Conservation (phyloP, 2,113 vertebrate genomes). For the Neodontobutis hainanensis region DNA sequence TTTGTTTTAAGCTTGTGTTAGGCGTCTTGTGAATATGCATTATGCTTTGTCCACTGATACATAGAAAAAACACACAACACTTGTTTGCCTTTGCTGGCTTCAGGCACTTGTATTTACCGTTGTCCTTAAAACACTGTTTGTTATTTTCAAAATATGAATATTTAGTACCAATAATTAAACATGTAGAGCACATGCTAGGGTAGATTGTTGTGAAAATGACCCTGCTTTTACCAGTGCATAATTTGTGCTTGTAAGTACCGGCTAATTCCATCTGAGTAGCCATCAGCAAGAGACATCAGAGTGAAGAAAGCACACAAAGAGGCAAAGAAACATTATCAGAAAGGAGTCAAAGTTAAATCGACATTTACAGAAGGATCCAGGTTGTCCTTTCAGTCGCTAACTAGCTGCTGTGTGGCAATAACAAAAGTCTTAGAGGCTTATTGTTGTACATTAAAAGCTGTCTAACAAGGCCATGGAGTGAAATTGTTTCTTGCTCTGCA, state of each 20-base stretch:
- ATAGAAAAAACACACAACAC: background rate
- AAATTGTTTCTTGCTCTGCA: conserved; percentile 32
- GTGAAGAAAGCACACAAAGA: background rate
- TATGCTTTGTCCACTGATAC: background rate
- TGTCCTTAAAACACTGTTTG: background rate
- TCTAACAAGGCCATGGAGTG: conserved; percentile 36
- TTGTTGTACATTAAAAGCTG: conserved; percentile 41
- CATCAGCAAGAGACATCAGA: background rate
- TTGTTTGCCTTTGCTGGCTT: no score
- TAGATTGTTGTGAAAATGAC: no score
- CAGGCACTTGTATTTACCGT: background rate
- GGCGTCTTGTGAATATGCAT: conserved; percentile 1
- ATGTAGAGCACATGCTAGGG: background rate
- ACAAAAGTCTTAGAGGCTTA: conserved; percentile 25
- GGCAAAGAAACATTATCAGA: background rate
- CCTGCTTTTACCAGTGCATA: background rate
- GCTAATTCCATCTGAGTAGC: no score
- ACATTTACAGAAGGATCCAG: conserved; percentile 12
- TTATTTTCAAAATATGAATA: background rate
- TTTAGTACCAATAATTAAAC: conserved; percentile 2
- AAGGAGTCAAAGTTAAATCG: conserved; percentile 3
- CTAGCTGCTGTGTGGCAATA: conserved; percentile 3
- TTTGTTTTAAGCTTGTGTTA: conserved; percentile 1
- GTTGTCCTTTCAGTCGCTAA: conserved; percentile 1
- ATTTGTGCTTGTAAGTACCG: background rate